Conservation (phyloP, 1,140 invertebrate genomes). For the Cydia fagiglandana region DNA sequence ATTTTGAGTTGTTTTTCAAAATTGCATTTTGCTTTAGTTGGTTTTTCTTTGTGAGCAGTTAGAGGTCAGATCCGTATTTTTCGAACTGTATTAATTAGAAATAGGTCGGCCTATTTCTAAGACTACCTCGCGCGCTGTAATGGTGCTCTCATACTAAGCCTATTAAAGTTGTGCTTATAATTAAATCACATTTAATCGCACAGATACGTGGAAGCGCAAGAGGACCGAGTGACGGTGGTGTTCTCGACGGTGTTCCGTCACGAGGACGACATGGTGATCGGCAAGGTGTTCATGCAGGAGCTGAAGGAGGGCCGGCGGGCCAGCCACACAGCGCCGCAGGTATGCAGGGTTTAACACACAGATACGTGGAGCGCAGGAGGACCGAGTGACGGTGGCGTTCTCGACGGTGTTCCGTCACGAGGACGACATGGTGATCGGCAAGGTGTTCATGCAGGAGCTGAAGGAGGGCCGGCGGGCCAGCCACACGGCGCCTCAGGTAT, state of each 20-base stretch:
- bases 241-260: slow-evolving; percentile 99
- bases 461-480: slow-evolving; percentile 98
- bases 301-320: slow-evolving; percentile 98
- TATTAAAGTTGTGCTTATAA: too few species aligned
- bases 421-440: slow-evolving; percentile 98
- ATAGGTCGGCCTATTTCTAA: too few species aligned
- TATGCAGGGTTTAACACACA: slow-evolving; percentile 39
- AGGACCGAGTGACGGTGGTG: slow-evolving; percentile 98
- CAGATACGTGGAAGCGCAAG: slow-evolving; percentile 98
- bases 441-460: slow-evolving; percentile 99
- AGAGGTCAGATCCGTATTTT: too few species aligned
- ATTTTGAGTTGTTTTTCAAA: too few species aligned
- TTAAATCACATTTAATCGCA: too few species aligned
- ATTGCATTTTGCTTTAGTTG: too few species aligned
- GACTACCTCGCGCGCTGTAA: too few species aligned
- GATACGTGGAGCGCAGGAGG: slow-evolving; percentile 89
- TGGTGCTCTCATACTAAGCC: too few species aligned
- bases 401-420: slow-evolving; percentile 99
- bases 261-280: slow-evolving; percentile 98
- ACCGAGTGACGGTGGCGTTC: slow-evolving; percentile 99
- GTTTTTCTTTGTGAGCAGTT: too few species aligned
- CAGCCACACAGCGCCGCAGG: slow-evolving; percentile 95
- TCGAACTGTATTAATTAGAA: too few species aligned
- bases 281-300: slow-evolving; percentile 99
- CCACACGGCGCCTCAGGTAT: slow-evolving; percentile 93